A percentile compares a stretch with the other conserved stretches of the same genome.
phyloP scores from a whole-genome alignment of 92 coral and sea anemone species.

The Nematostella vectensis region DNA sequence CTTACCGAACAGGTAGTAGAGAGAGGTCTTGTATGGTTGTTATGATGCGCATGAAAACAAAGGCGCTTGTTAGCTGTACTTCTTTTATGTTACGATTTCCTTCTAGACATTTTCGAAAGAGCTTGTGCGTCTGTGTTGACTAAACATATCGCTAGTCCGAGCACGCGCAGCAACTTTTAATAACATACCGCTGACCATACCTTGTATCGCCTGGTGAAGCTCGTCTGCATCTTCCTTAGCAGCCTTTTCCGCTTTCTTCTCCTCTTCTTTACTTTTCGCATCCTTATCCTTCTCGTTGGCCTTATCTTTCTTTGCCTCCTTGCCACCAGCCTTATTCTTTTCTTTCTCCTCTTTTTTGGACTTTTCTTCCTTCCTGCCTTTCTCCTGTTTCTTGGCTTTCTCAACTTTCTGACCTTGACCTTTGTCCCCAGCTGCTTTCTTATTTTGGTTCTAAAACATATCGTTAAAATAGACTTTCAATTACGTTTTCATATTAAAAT shows the following conservation, averaged over 20 bases:
- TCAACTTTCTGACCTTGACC: slow-evolving; percentile 2
- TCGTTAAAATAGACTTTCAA: neutral
- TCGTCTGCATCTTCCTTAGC: slow-evolving; percentile 49
- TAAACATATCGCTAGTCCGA: too few species aligned
- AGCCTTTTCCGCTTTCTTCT: slow-evolving; percentile 19
- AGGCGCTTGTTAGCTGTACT: too few species aligned
- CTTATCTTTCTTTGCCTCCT: slow-evolving; percentile 21
- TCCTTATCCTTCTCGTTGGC: slow-evolving; percentile 37
- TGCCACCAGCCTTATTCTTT: slow-evolving; percentile 14
- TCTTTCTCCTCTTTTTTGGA: slow-evolving; percentile 38
- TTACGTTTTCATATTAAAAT: too few species aligned
- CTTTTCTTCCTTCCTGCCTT: slow-evolving; percentile 33
- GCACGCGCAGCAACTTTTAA: too few species aligned
- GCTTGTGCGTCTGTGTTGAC: too few species aligned
- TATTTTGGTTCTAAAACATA: neutral
- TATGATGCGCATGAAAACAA: too few species aligned
- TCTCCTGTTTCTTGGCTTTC: slow-evolving; percentile 22
- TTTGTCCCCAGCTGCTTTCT: neutral
- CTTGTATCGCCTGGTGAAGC: slow-evolving; percentile 41
- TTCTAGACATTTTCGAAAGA: too few species aligned
- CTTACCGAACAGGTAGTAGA: too few species aligned
- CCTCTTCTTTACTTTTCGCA: slow-evolving; percentile 15
- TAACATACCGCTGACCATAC: too few species aligned
- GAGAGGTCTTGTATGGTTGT: too few species aligned
- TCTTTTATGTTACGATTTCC: too few species aligned